Evolutionary conservation across 1,140 invertebrate genomes (phyloP), one percentile per base, ranked within the genome.

Genomic region (Epicauta chinensis): DNA sequence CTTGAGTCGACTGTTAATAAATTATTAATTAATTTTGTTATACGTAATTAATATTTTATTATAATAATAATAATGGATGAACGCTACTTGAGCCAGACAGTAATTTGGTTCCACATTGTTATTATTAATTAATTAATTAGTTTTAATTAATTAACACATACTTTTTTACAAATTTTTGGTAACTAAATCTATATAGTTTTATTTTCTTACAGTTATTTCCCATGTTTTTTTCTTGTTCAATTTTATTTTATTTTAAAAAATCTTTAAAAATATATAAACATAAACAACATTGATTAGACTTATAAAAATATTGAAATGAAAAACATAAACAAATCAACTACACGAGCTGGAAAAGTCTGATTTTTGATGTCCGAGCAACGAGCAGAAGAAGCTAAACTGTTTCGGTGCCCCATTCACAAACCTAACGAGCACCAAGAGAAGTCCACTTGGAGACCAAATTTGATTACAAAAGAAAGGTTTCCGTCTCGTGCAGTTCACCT

Each of bases 221-320:
- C 23, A 36, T 46, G 15, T 46, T 46, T 35, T 30, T 46, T 50
- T 38, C 39, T n/a, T n/a, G n/a, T n/a, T n/a, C n/a, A n/a, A n/a
- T 23, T 4, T 23, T 4, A 7, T 23, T 23, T 23, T 23, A 23
- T 23, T 5, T 23, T 23, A 23, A 23, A 23, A 23, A 23, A 23
- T 23, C 23, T 23, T 50, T 58, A 56, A 56, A 59, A 59, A 52
- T 49, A 53, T 50, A 51, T 30, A 54, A 59, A 62, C 57, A 57
- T 55, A 57, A 57, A 57, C 53, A 59, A 62, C 60, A 54, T 59
- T 57, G 46, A 59, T 23, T 23, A 23, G 23, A 23, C 23, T 23
- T 23, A 23, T 23, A 23, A 23, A 23, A 23, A 23, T 23, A 23
- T 23, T 23, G n/a, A 23, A 23, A 23, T 23, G 23, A 23, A 23